Evolutionary conservation across 2,888 invertebrate species (phyloP).

Genomic region (Leucoma salicis): DNA sequence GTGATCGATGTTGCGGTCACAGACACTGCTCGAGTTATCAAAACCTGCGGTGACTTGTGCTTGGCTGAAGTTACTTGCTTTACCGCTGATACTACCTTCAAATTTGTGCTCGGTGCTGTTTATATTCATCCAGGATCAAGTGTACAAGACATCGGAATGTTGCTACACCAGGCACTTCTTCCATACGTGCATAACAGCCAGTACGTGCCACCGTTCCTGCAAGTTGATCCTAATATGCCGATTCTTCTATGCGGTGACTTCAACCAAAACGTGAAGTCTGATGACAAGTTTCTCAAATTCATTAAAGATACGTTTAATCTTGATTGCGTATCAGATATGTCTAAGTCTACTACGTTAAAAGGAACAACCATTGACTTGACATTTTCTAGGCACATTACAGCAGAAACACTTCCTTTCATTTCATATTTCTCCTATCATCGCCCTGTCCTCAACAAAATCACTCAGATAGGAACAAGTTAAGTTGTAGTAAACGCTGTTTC

Average conservation of each 20-base stretch:
- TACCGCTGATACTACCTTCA: constrained; percentile 26
- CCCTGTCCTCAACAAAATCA: too few relatives aligned
- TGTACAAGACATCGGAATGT: constrained; percentile 16
- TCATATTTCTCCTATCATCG: too few relatives aligned
- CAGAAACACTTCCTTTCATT: too few relatives aligned
- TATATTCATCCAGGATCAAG: constrained; percentile 26
- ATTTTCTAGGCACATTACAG: too few relatives aligned
- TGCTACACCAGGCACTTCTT: constrained; percentile 22
- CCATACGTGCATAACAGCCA: constrained; percentile 25
- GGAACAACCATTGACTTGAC: too few relatives aligned
- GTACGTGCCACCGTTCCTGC: constrained; percentile 20
- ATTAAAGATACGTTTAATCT: too few relatives aligned
- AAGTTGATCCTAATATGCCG: constrained; percentile 14
- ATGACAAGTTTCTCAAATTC: too few relatives aligned
- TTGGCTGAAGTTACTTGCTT: constrained; percentile 31
- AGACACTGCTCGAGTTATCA: constrained; percentile 11
- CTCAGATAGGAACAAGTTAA: too few relatives aligned
- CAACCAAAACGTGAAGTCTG: background rate
- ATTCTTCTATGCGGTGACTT: too few relatives aligned
- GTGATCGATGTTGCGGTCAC: constrained; percentile 19
- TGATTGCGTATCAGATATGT: too few relatives aligned
- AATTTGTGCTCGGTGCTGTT: constrained; percentile 25
- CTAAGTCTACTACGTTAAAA: too few relatives aligned
- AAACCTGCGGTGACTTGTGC: constrained; percentile 16
- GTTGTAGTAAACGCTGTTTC: too few relatives aligned